Evolutionary conservation across 2,888 invertebrate species (phyloP).

Genomic region (Eremobia ochroleuca): DNA sequence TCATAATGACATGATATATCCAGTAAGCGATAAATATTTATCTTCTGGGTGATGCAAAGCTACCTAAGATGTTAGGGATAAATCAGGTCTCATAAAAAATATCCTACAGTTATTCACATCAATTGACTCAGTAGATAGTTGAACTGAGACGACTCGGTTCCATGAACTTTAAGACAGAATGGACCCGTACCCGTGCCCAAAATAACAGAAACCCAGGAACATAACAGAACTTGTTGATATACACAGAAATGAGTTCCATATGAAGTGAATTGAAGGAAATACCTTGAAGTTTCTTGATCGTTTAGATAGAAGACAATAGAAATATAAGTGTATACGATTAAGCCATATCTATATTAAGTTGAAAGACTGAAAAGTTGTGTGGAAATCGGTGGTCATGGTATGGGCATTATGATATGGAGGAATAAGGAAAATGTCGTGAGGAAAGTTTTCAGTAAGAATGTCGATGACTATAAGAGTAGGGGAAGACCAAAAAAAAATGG

Average conservation of each 20-base stretch:
- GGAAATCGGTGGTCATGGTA: no score
- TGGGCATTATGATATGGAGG: no score
- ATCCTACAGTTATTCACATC: not conserved
- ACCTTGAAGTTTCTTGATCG: not conserved
- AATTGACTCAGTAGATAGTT: slow-evolving; percentile 1
- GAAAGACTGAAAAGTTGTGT: no score
- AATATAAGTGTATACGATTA: not conserved
- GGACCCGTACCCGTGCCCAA: slow-evolving; percentile 24
- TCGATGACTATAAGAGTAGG: not conserved
- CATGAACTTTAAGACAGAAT: slow-evolving; percentile 16
- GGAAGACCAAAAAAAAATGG: not conserved
- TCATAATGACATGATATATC: no score
- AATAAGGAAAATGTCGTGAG: no score
- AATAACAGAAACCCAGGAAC: slow-evolving; percentile 15
- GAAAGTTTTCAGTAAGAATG: not conserved
- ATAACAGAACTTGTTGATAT: not conserved
- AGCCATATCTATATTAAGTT: not conserved
- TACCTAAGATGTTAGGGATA: no score
- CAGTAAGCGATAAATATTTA: no score
- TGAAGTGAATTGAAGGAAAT: not conserved
- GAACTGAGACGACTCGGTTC: slow-evolving; percentile 15
- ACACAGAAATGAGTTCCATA: not conserved
- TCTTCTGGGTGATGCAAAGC: no score
- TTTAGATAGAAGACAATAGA: not conserved
- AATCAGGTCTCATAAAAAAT: no score